These are phyloP conservation scores for Corythoichthys haematopterus DNA, from an alignment of 2,113 vertebrate genomes.

Conservation along the genomic window DNA sequence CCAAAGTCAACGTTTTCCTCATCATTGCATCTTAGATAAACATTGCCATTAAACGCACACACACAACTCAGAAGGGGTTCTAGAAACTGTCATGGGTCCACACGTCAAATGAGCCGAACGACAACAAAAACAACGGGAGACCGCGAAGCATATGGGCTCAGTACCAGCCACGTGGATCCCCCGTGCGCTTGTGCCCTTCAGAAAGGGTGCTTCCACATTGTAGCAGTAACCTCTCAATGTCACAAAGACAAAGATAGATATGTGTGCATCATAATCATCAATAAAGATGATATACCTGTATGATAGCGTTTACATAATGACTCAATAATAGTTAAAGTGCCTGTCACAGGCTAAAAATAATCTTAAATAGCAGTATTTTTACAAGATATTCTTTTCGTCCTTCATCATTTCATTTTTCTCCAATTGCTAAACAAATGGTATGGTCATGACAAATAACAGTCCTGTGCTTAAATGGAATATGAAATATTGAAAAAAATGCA, in stretches of 20 bases:
- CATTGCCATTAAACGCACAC: constrained; percentile 3
- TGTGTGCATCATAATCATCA: not conserved
- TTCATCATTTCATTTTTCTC: too few species aligned
- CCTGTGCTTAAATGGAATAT: too few species aligned
- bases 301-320: too few species aligned
- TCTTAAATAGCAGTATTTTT: too few species aligned
- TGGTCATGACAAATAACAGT: too few species aligned
- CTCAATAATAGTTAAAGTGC: too few species aligned
- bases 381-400: too few species aligned
- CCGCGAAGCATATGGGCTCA: constrained; percentile 65
- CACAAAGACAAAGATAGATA: not conserved
- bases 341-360: too few species aligned
- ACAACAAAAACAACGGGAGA: constrained; percentile 72
- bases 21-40: not conserved
- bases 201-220: not conserved
- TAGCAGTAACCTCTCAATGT: not conserved
- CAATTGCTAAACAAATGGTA: too few species aligned
- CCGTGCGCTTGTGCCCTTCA: constrained; percentile 15
- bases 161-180: constrained; percentile 63
- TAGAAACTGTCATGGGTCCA: constrained; percentile 68
- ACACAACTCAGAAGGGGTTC: constrained; percentile 61
- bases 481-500: too few species aligned
- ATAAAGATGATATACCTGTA: not conserved
- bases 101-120: constrained; percentile 67
- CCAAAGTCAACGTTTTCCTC: not conserved